Conservation (phyloP, 2,797 vertebrate species). For the Smutsia gigantea region DNA sequence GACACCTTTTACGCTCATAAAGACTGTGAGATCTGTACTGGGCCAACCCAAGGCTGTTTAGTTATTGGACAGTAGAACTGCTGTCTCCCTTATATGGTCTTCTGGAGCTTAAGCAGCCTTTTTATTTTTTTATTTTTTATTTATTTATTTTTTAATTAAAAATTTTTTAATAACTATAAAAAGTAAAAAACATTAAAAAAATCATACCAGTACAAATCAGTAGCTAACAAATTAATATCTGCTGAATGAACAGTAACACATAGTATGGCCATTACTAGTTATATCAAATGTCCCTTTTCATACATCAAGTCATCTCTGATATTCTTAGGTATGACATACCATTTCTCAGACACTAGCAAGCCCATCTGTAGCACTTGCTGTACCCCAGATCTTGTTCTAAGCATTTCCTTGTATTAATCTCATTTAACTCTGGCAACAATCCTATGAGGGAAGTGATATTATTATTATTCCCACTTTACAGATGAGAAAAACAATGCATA, state of each 20-base stretch:
- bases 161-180: slow-evolving; percentile 28
- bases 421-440: background rate
- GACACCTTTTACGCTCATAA: background rate
- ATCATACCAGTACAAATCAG: background rate
- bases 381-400: background rate
- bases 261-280: background rate
- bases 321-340: background rate
- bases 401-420: background rate
- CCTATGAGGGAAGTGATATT: background rate
- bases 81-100: background rate
- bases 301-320: background rate
- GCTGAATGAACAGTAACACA: background rate
- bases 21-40: background rate
- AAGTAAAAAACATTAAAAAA: background rate
- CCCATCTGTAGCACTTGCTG: background rate
- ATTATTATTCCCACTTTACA: background rate
- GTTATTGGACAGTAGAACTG: background rate
- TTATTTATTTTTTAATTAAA: no score
- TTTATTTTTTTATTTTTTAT: no score
- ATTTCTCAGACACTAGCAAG: background rate
- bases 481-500: background rate
- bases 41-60: background rate
- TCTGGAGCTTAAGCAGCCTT: background rate
- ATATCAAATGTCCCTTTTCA: background rate
- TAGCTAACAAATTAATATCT: background rate